Evolutionary conservation across 2,113 vertebrate species (phyloP), one percentile per base, ranked within the genome.

Genomic region (Sphyrna mokarran): DNA sequence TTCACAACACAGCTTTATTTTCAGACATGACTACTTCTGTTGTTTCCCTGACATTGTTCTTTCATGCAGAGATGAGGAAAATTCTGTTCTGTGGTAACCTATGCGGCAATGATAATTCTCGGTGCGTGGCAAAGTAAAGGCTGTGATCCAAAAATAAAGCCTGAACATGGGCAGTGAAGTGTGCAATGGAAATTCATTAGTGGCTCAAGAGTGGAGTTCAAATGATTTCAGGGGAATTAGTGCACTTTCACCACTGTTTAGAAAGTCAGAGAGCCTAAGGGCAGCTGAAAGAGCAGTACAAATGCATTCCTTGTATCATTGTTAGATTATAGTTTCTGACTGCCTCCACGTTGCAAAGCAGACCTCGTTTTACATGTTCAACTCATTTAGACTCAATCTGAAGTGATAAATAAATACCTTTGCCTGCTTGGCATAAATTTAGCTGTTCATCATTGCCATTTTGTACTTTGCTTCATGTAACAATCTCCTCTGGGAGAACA

Each of bases 101-200:
- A 94, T 63, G 90, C 63, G 40, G 63, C 61, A 94, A 94, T 68
- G 61, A 23, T 94, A 63, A n/a, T 68, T 68, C 61, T 68, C 23
- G 20, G 58, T 20, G 66, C 66, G 63, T 68, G 90, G 33, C 61
- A 94, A 22, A 66, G 90, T 68, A 94, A 68, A 40, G n/a, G n/a
- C 61, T 66, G 90, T 94, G 61, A 68, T 94, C 63, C 90, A 94
- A 37, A 94, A 1, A 68, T 63, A 94, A 94, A 68, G 6, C 26
- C 33, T 68, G 90, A 68, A 94, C 90, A n/a, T 94, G 58, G n/a
- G 90, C 90, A 94, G n/a, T 68, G 61, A 63, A 94, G 90, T 94
- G 90, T 94, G 33, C 18, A 68, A 68, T 94, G 90, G 90, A 94
- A 94, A 94, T 94, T 33, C 90, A 94, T 94, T 94, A 94, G n/a